phyloP scores from a whole-genome alignment of 2,888 invertebrate species.

The Brachycybe producta region DNA sequence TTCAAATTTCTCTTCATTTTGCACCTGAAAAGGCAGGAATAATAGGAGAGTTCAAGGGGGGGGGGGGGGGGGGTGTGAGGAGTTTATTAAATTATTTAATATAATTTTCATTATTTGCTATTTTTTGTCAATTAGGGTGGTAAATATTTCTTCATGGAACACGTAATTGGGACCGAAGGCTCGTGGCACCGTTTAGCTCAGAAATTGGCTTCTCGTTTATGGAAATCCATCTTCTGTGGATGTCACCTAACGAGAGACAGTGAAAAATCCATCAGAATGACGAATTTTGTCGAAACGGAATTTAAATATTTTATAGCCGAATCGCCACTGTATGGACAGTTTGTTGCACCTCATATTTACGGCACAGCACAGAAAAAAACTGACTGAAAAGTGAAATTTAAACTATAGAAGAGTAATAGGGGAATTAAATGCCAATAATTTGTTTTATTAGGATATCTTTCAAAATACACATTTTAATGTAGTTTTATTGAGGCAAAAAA shows the following conservation, averaged over 20 bases:
- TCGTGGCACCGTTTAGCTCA: not conserved
- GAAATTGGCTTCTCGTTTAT: not conserved
- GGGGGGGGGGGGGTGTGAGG: no score
- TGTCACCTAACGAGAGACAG: not conserved
- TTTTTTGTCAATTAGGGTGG: constrained; percentile 5
- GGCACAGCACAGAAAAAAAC: constrained; percentile 6
- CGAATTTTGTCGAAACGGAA: not conserved
- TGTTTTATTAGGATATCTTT: no score
- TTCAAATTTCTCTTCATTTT: no score
- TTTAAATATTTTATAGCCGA: constrained; percentile 1
- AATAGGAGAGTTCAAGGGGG: no score
- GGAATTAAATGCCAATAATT: no score
- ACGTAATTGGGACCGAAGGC: not conserved
- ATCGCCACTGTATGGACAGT: not conserved
- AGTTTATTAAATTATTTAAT: no score
- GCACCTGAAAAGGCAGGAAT: no score
- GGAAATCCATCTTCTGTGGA: not conserved
- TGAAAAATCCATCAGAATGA: not conserved
- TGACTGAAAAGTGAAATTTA: no score
- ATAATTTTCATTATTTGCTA: not conserved
- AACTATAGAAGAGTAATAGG: no score
- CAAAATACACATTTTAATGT: no score
- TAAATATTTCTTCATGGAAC: constrained; percentile 13
- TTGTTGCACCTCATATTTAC: not conserved
- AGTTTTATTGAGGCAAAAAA: no score